Conservation (phyloP, 2,888 invertebrate species). For the Cloeon dipterum region DNA sequence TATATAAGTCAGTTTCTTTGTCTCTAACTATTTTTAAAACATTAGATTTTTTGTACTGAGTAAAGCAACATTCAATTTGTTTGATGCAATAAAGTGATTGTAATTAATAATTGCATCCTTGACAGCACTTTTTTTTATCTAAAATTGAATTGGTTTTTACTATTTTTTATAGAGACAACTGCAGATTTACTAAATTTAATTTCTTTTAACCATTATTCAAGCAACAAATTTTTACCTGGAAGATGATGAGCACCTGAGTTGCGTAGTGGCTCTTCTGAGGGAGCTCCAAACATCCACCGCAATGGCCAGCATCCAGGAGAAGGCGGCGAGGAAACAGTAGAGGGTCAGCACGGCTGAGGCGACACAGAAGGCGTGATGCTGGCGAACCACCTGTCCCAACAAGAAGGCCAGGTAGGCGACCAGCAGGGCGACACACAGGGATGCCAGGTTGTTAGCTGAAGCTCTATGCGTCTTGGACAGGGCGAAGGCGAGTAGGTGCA, state of each 20-base stretch:
- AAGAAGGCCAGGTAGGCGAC: conserved; percentile 23
- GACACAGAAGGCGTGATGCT: conserved; percentile 13
- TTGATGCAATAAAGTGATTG: no score
- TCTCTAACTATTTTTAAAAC: no score
- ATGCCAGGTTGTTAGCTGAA: conserved; percentile 26
- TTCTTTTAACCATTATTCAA: no score
- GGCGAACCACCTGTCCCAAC: conserved; percentile 15
- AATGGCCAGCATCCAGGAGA: conserved; percentile 28
- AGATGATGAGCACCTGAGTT: conserved; percentile 17
- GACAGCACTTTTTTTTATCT: no score
- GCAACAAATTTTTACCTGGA: conserved; percentile 18
- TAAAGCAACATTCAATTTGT: no score
- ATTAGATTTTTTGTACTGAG: no score
- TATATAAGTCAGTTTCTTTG: no score
- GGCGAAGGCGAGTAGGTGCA: conserved; percentile 21
- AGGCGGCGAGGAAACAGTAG: conserved; percentile 25
- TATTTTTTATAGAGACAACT: no score
- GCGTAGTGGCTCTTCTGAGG: conserved; percentile 20
- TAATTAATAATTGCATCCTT: no score
- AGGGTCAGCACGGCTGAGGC: conserved; percentile 21
- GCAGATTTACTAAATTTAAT: no score
- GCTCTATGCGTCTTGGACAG: conserved; percentile 14
- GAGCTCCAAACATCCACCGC: conserved; percentile 24
- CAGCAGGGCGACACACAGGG: conserved; percentile 22
- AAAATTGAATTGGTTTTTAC: no score